Conservation (phyloP, 92 coral and sea anemone genomes). For the Plumapathes pennacea region DNA sequence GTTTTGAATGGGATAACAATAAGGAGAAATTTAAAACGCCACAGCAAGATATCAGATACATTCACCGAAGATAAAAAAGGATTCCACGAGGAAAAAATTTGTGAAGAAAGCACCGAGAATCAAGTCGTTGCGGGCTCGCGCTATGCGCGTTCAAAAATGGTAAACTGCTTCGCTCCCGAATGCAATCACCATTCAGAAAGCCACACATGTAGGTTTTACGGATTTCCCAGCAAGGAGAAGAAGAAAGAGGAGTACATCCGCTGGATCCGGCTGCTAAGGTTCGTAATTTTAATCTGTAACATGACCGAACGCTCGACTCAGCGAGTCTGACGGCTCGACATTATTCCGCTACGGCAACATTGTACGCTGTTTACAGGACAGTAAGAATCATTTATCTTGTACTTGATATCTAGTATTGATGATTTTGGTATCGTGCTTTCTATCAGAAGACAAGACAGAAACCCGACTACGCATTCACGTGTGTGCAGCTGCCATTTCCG, state of each 20-base stretch:
- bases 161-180: constrained; percentile 8
- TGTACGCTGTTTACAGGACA: too few relatives aligned
- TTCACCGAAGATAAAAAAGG: too few relatives aligned
- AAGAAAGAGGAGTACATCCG: constrained; percentile 4
- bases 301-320: neutral
- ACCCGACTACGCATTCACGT: constrained; percentile 19
- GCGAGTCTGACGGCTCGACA: neutral
- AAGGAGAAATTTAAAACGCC: too few relatives aligned
- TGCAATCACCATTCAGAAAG: constrained; percentile 29
- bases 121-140: too few relatives aligned
- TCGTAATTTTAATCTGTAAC: too few relatives aligned
- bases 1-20: neutral
- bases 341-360: constrained; percentile 6
- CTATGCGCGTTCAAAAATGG: constrained; percentile 12
- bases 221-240: constrained; percentile 16
- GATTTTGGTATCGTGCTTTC: constrained; percentile 13
- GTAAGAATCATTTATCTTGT: constrained; percentile 1
- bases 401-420: neutral
- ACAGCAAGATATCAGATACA: too few relatives aligned
- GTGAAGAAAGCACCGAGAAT: too few relatives aligned
- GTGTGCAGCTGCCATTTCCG: constrained; percentile 52
- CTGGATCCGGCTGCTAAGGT: too few relatives aligned
- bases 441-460: constrained; percentile 36
- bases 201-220: constrained; percentile 15
- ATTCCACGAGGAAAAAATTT: too few relatives aligned